A percentile compares a stretch with the other conserved stretches of the same genome.
Conservation (phyloP, 2,888 invertebrate species). For the Embidobia sp. region DNA sequence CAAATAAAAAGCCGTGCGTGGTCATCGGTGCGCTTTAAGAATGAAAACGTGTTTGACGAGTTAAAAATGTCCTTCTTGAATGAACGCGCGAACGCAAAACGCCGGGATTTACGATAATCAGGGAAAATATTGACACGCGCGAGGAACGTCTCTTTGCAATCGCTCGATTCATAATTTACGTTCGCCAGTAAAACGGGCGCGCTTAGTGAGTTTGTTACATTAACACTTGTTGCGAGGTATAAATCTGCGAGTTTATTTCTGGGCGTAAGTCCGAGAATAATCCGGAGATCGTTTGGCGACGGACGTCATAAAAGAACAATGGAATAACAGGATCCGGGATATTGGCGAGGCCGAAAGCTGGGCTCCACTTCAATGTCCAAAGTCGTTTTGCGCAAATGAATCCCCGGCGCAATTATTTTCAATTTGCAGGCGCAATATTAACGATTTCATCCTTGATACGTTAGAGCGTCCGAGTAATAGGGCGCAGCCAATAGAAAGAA, state of each 20-base stretch:
- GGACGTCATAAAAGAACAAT: constrained; percentile 21
- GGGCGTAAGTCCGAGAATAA: constrained; percentile 24
- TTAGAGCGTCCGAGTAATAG: constrained; percentile 45
- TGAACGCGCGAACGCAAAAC: not conserved
- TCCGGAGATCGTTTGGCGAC: no score
- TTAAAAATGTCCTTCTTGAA: constrained; percentile 23
- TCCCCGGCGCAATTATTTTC: constrained; percentile 50
- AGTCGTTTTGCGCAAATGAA: constrained; percentile 8
- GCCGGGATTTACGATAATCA: constrained; percentile 31
- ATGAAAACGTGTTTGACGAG: constrained; percentile 25
- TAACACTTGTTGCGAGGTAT: constrained; percentile 16
- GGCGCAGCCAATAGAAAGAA: constrained; percentile 50
- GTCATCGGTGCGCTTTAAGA: constrained; percentile 1
- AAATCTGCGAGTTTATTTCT: constrained; percentile 15
- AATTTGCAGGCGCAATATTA: constrained; percentile 52
- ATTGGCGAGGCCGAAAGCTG: no score
- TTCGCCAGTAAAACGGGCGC: not conserved
- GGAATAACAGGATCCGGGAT: no score
- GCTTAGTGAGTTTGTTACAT: not conserved
- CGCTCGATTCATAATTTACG: constrained; percentile 6
- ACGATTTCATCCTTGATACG: constrained; percentile 54
- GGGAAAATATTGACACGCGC: constrained; percentile 21
- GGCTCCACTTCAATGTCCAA: constrained; percentile 40
- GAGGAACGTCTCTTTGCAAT: constrained; percentile 2
- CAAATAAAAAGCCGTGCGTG: constrained; percentile 33